These are phyloP conservation scores for Diceros bicornis DNA, from an alignment of 2,797 vertebrate species.

Conservation along the genomic window DNA sequence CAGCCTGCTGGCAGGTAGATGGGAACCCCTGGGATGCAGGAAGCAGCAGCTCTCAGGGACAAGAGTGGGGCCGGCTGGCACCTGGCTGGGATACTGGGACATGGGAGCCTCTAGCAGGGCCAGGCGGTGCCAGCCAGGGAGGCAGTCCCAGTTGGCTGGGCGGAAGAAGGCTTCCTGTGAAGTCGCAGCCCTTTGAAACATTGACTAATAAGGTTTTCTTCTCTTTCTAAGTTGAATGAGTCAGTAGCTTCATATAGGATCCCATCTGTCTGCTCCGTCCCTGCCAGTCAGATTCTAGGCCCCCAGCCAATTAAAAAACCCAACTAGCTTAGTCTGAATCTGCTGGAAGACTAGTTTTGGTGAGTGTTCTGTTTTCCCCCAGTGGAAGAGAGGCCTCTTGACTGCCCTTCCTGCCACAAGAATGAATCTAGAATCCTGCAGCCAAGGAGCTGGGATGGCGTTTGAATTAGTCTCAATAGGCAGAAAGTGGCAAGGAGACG, in stretches of 20 bases:
- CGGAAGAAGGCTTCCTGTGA: not conserved
- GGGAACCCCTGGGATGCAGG: not conserved
- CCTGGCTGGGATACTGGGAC: not conserved
- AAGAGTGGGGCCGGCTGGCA: not conserved
- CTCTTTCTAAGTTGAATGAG: constrained; percentile 83
- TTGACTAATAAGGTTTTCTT: constrained; percentile 80
- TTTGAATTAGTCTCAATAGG: not conserved
- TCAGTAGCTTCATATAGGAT: constrained; percentile 85
- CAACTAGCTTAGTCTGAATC: constrained; percentile 42
- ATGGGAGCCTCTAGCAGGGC: not conserved
- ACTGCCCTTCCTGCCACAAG: constrained; percentile 49
- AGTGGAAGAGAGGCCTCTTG: constrained; percentile 52
- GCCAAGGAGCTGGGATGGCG: not conserved
- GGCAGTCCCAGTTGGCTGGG: constrained; percentile 53
- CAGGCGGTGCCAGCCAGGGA: not conserved
- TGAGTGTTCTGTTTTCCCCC: not conserved
- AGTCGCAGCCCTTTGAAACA: constrained; percentile 75
- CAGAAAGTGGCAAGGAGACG: rapidly evolving
- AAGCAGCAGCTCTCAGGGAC: not conserved
- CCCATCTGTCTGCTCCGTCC: constrained; percentile 85
- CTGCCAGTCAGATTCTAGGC: constrained; percentile 85
- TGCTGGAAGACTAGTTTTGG: not conserved
- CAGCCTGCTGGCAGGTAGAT: not conserved
- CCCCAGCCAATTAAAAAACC: constrained; percentile 81
- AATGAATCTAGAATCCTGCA: not conserved